Base-by-base conservation (phyloP, 2,888 invertebrate genomes). In the Oscheius sp. region DNA sequence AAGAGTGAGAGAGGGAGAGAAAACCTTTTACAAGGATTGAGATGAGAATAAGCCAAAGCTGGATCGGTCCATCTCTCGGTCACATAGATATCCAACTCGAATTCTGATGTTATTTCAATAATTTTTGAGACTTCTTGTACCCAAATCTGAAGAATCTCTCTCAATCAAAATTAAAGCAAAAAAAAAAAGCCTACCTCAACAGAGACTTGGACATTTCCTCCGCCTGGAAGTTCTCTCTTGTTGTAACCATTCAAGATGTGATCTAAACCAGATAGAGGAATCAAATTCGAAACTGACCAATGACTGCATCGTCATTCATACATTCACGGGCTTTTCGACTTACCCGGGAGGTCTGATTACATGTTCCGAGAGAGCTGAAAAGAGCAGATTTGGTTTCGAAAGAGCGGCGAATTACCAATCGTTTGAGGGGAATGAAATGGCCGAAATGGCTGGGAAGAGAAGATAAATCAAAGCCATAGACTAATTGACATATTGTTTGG, bases 71-170 rank as follows among this genome's bases (percentile, higher is more conserved):
- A 86, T 64, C 82, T 69, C 65, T 86, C 86, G 10, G 86, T 86
- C 23, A 86, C 84, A 66, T 86, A 86, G 42, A 86, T 82, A 70
- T 86, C 86, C 72, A 86, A 61, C 66, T 86, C 86, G 74, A 86
- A 86, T 70, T 86, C 86, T 29, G 83, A 83, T 1, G 84, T 84
- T 65, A 87, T 82, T 48, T 86, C 86, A 68, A 86, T 86, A 69
- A 86, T 86, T 69, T 85, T 85, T 31, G 86, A 86, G 17, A 86
- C 86, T 76, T 86, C 86, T 71, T 86, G 86, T 25, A 86, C 84
- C 86, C 86, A 86, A 23, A 80, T 87, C 87, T 80, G 84, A 80
- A 74, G 33, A 12, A 23, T 20, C 4, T 15, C 39, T 8, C 20
- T 52, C 15, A 25, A 23, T 27, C 10, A 33, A 33, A 6, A 12